Conservation (phyloP, 2,113 vertebrate genomes). For the Desmodus rotundus region DNA sequence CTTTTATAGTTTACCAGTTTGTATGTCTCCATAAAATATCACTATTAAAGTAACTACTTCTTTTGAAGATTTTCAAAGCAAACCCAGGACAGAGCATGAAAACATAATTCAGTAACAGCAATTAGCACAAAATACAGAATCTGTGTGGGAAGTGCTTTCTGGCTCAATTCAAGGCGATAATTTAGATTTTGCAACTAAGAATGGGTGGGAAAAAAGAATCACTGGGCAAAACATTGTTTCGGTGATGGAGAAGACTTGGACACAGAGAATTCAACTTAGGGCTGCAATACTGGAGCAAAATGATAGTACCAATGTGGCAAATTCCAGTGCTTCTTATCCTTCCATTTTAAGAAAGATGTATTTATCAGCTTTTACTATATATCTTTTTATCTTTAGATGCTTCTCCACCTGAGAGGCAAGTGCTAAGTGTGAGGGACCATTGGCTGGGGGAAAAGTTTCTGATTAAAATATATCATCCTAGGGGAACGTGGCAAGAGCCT, state of each 20-base stretch:
- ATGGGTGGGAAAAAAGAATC: background rate
- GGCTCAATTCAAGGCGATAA: background rate
- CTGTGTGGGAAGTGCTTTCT: background rate
- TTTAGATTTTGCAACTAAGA: background rate
- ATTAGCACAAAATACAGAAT: background rate
- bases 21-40: background rate
- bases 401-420: background rate
- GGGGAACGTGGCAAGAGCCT: background rate
- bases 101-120: background rate
- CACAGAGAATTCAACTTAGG: background rate
- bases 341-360: background rate
- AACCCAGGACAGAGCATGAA: background rate
- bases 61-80: background rate
- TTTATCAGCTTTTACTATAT: background rate
- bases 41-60: background rate
- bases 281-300: background rate
- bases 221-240: background rate
- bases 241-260: background rate
- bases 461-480: background rate
- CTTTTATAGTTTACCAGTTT: background rate
- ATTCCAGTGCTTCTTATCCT: background rate
- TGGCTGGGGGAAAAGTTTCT: background rate
- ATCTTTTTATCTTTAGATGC: background rate
- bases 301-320: background rate
- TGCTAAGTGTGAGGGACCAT: background rate